Conservation (phyloP, 2,113 vertebrate genomes). For the Haemorhous mexicanus region DNA sequence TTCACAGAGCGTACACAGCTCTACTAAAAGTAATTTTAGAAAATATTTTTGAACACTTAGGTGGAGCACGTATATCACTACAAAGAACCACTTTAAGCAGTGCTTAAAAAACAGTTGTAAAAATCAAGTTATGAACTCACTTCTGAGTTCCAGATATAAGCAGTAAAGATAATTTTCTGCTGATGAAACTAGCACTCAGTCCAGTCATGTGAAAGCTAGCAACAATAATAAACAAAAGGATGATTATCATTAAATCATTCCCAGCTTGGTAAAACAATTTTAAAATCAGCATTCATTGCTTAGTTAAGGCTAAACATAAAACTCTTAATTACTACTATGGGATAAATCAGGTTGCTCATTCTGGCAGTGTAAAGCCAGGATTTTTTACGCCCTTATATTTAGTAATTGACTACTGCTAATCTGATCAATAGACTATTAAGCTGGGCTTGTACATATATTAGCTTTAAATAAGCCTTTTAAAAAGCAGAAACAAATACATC, state of each 20-base stretch:
- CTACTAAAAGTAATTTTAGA: neutral
- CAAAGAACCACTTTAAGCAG: neutral
- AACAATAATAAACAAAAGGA: slow-evolving; percentile 43
- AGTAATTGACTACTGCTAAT: neutral
- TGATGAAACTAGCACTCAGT: neutral
- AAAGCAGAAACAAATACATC: neutral
- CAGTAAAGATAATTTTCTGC: neutral
- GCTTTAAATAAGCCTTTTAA: neutral
- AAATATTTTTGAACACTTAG: neutral
- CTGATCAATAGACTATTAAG: neutral
- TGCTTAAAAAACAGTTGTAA: neutral
- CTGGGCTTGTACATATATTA: neutral
- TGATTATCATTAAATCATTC: slow-evolving; percentile 19
- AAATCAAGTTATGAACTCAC: neutral
- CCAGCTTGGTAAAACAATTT: slow-evolving; percentile 30
- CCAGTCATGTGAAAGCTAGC: slow-evolving; percentile 22
- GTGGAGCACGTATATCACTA: neutral
- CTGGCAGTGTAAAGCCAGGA: neutral
- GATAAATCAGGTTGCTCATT: slow-evolving; percentile 22
- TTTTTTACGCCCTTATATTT: neutral
- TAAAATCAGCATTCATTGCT: slow-evolving; percentile 30
- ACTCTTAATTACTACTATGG: neutral
- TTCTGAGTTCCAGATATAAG: neutral
- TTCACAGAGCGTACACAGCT: neutral
- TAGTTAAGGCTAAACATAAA: slow-evolving; percentile 20